Base-by-base conservation (phyloP, 2,113 vertebrate species). In the Narcine bancroftii region DNA sequence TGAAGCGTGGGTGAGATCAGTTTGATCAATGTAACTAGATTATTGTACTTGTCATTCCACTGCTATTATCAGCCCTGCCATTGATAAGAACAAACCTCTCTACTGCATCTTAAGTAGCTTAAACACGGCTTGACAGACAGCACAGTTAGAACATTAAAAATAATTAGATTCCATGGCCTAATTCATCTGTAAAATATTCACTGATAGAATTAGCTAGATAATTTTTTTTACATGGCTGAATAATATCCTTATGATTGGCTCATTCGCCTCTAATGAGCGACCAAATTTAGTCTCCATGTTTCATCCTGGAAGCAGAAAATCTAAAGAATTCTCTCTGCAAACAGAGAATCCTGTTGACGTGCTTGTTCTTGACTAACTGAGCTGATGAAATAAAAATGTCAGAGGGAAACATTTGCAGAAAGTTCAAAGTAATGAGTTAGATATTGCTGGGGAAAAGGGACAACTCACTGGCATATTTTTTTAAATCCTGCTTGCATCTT, bases 131-230 rank as follows among this genome's bases (percentile, higher is more conserved):
- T 97, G 96, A 96, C 96, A 96, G 95, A 93, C 95, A 94, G 94
- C 93, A 92, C 93, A 93, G 96, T 94, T 95, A 94, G 93, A 97
- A 97, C 94, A 96, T 96, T 96, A 95, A 94, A 96, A 98, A 97
- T 98, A 98, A 99, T 98, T 98, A 97, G 97, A 97, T 96, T 96
- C 97, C 96, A 96, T 96, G 96, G 97, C 97, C 96, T 97, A 97
- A 97, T 97, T 97, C 97, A 97, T 98, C 97, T 98, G 97, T 96
- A 97, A 97, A 97, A 96, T 97, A 96, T 96, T 96, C 95, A 93
- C 97, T 98, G 98, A 99, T 99, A 98, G 97, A 98, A 99, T 99
- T 97, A 99, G 97, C 96, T 97, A 98, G 98, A 98, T 98, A 97
- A 97, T 97, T 98, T 98, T 97, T 92, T 97, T 97, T 98, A 97